These are phyloP conservation scores for Drosophila sp. DNA, from an alignment of 1,140 invertebrate genomes.

Conservation along the genomic window DNA sequence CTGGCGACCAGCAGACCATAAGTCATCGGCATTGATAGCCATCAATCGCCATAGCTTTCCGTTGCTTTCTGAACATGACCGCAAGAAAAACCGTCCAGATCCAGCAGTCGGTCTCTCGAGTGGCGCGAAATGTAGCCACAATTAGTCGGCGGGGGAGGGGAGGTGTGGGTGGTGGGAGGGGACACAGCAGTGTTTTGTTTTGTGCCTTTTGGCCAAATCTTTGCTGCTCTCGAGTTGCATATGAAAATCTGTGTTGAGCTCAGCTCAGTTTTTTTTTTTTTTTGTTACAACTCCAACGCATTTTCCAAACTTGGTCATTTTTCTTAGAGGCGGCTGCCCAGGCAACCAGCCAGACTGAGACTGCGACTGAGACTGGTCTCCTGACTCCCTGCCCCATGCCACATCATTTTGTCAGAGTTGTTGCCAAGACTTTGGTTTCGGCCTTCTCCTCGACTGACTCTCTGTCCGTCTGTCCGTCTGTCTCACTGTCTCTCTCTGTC, in stretches of 20 bases:
- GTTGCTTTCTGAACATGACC: conserved; percentile 44
- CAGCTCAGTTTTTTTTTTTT: conserved; percentile 9
- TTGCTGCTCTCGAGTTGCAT: conserved; percentile 43
- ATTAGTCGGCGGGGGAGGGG: conserved; percentile 72
- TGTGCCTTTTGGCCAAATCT: conserved; percentile 40
- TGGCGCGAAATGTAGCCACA: conserved; percentile 75
- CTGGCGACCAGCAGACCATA: conserved; percentile 50
- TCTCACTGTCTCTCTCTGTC: conserved; percentile 17
- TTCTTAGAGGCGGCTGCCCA: conserved; percentile 69
- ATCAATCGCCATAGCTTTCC: conserved; percentile 75
- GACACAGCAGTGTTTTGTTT: conserved; percentile 12
- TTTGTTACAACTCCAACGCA: conserved; percentile 73
- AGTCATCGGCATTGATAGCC: conserved; percentile 81
- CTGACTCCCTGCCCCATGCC: conserved; percentile 22
- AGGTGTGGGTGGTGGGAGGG: conserved; percentile 26
- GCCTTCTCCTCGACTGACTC: conserved; percentile 10
- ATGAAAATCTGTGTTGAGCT: conserved; percentile 58
- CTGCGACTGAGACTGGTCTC: conserved; percentile 4
- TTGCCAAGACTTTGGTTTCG: conserved; percentile 39
- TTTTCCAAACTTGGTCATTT: conserved; percentile 78
- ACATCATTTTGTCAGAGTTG: conserved; percentile 69
- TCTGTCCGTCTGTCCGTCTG: conserved; percentile 17
- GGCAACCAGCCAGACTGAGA: conserved; percentile 44
- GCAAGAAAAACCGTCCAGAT: conserved; percentile 25
- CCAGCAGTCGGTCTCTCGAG: conserved; percentile 24